phyloP scores from a whole-genome alignment of 2,797 vertebrate genomes.

The Amphiprion clarkii region DNA sequence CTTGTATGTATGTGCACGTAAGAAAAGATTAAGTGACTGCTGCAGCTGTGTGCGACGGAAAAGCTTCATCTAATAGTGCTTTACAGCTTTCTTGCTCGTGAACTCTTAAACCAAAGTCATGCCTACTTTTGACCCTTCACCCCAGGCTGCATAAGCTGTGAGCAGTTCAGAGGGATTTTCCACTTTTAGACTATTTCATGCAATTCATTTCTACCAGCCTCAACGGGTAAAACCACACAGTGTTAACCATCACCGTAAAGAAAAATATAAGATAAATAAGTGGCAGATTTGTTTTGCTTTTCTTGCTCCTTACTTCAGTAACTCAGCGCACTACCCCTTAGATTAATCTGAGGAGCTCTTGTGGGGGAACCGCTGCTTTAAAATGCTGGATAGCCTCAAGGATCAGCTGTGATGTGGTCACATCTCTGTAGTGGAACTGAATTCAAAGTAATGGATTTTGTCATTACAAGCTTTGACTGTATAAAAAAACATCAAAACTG shows the following conservation, averaged over 20 bases:
- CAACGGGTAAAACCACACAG: not conserved
- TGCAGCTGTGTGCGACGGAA: not conserved
- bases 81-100: not conserved
- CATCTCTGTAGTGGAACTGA: not conserved
- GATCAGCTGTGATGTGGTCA: no score
- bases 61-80: not conserved
- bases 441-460: not conserved
- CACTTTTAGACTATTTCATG: not conserved
- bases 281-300: not conserved
- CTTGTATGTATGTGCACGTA: slow-evolving; percentile 6
- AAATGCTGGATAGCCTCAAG: not conserved
- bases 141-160: not conserved
- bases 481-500: not conserved
- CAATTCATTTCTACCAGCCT: not conserved
- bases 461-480: not conserved
- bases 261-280: not conserved
- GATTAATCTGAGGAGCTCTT: not conserved
- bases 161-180: not conserved
- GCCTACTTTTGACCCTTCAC: not conserved
- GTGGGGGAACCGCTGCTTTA: not conserved
- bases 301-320: not conserved
- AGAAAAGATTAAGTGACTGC: slow-evolving; percentile 21
- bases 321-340: not conserved
- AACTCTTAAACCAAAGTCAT: not conserved
- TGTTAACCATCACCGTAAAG: not conserved